phyloP scores from a whole-genome alignment of 2,797 vertebrate species.

The Epinephelus coioides region DNA sequence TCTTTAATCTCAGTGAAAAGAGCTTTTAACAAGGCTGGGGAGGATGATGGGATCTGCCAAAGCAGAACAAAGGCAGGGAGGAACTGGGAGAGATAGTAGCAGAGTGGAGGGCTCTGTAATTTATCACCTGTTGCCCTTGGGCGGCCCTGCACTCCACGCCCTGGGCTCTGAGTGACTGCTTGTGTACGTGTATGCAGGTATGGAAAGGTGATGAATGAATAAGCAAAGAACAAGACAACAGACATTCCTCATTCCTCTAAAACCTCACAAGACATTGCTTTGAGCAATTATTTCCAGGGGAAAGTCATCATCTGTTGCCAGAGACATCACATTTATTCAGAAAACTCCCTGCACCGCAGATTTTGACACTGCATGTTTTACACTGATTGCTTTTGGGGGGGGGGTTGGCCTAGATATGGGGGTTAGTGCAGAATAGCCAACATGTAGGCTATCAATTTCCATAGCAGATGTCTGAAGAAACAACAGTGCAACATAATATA shows the following conservation, averaged over 20 bases:
- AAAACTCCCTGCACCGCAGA: slow-evolving; percentile 18
- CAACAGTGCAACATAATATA: neutral
- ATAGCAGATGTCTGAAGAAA: neutral
- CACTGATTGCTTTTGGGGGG: neutral
- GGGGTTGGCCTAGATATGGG: neutral
- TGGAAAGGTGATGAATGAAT: slow-evolving; percentile 67
- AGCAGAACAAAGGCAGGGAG: slow-evolving; percentile 85
- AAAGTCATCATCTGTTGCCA: slow-evolving; percentile 21
- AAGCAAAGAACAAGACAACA: slow-evolving; percentile 42
- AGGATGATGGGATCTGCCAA: slow-evolving; percentile 78
- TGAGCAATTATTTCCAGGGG: slow-evolving; percentile 28
- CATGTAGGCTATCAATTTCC: neutral
- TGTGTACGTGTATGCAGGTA: slow-evolving; percentile 41
- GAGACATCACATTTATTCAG: slow-evolving; percentile 24
- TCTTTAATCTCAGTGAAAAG: slow-evolving; percentile 86
- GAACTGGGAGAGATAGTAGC: slow-evolving; percentile 81
- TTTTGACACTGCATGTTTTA: slow-evolving; percentile 27
- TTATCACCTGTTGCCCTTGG: slow-evolving; percentile 86
- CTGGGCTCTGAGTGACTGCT: slow-evolving; percentile 50
- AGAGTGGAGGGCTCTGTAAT: slow-evolving; percentile 83
- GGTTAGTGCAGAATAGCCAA: neutral
- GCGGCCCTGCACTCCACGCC: slow-evolving; percentile 62
- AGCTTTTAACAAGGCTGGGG: slow-evolving; percentile 80
- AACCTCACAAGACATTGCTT: slow-evolving; percentile 41
- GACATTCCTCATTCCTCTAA: slow-evolving; percentile 45